Evolutionary conservation across 2,113 vertebrate species (phyloP), one percentile per base, ranked within the genome.

Genomic region (Chitala chitala): DNA sequence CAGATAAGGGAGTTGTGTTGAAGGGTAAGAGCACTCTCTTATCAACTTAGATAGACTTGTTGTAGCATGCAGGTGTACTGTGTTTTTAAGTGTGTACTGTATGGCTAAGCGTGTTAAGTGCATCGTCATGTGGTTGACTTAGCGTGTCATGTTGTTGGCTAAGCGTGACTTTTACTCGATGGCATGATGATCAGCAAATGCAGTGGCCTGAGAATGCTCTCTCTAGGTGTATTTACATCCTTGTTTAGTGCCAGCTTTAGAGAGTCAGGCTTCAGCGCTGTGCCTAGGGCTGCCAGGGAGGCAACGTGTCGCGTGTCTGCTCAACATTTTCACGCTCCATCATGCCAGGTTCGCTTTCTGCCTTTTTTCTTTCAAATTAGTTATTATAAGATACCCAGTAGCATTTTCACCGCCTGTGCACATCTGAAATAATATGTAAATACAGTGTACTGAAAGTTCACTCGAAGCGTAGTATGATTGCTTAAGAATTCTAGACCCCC

Each of bases 171-270:
- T 22, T 29, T 24, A 51, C 75, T 61, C 40, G 10, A 7, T 6
- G 36, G 38, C 66, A 76, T 58, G 71, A 78, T 58, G 75, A 82
- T 71, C 77, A 80, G 65, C 73, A 71, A 64, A 80, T 80, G 81
- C 74, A 78, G 61, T 6, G 6, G 68, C 55, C 76, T 72, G 31
- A 69, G 53, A 81, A 74, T 76, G 40, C 42, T 74, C 66, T 40
- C 46, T 9, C 56, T 38, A 13, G 3, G 54, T 77, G 69, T 86
- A 79, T 88, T 84, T 86, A 85, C 81, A 80, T 83, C 78, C 74
- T 81, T 83, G 81, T 84, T 86, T 83, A 77, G 83, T 82, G 78
- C 84, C 79, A 82, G 74, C 64, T 84, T 86, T 79, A 72, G 40
- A 76, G 79, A 83, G 86, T 88, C 84, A 85, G 78, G 78, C 69